These are phyloP conservation scores for Helostoma temminkii DNA, from an alignment of 2,797 vertebrate genomes.

Conservation along the genomic window DNA sequence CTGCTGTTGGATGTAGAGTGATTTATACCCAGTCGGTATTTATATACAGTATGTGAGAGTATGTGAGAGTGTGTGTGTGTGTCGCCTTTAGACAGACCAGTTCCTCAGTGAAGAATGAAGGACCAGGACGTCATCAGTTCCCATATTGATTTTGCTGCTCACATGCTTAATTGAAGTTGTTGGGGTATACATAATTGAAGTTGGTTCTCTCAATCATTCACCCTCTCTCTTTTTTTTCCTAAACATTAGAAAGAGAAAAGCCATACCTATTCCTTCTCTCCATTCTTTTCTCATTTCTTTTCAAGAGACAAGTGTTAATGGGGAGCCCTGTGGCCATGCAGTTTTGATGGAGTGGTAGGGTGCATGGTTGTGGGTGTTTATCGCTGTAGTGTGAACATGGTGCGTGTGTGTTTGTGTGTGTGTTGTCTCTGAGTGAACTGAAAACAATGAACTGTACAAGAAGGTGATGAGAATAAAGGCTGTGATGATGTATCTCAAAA, in stretches of 20 bases:
- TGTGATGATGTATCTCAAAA: neutral
- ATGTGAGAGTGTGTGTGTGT: constrained; percentile 39
- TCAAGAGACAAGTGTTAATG: constrained; percentile 73
- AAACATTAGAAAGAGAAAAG: constrained; percentile 59
- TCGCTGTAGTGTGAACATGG: constrained; percentile 4
- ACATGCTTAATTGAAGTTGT: constrained; percentile 84
- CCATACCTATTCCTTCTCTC: constrained; percentile 48
- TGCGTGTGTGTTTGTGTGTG: constrained; percentile 19
- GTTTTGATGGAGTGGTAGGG: constrained; percentile 60
- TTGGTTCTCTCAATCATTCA: constrained; percentile 67
- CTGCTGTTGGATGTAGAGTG: constrained; percentile 55
- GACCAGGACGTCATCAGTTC: constrained; percentile 76
- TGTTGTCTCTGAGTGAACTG: constrained; percentile 2
- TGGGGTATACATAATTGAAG: constrained; percentile 81
- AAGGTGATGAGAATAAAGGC: too few species aligned
- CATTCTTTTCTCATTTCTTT: constrained; percentile 70
- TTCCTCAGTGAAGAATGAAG: constrained; percentile 75
- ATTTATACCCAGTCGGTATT: constrained; percentile 64
- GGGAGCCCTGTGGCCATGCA: constrained; percentile 63
- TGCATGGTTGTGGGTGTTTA: constrained; percentile 18
- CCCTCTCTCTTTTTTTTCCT: constrained; percentile 12
- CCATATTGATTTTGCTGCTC: constrained; percentile 82
- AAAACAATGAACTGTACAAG: neutral
- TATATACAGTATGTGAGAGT: constrained; percentile 39
- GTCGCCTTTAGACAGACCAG: constrained; percentile 57